Evolutionary conservation across 2,113 vertebrate genomes (phyloP).

Genomic region (Leucopternis melanops): DNA sequence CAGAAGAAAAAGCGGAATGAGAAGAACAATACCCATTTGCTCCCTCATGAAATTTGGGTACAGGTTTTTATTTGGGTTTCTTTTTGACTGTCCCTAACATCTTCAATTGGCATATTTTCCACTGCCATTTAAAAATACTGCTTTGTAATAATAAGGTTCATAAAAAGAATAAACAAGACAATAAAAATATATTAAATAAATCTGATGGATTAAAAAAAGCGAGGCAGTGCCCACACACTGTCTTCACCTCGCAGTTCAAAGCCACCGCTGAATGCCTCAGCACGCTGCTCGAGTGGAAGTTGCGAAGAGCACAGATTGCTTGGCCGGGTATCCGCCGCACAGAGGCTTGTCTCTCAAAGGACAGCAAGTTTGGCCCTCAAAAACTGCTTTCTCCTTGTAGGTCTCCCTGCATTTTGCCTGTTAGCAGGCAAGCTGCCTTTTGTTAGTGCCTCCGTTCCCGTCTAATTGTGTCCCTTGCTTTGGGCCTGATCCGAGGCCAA

Average conservation of each 20-base stretch:
- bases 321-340: accelerated
- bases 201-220: neutral
- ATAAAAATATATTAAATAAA: neutral
- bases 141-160: neutral
- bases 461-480: neutral
- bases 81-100: neutral
- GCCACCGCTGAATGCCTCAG: neutral
- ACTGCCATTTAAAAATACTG: neutral
- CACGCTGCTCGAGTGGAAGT: neutral
- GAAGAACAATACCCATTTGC: neutral
- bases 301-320: neutral
- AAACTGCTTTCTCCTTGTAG: neutral
- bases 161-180: neutral
- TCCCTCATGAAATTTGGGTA: neutral
- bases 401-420: neutral
- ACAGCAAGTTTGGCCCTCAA: neutral
- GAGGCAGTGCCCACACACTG: neutral
- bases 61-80: neutral
- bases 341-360: neutral
- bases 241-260: neutral
- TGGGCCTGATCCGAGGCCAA: neutral
- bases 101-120: neutral
- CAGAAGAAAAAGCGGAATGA: neutral
- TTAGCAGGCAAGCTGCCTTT: neutral
- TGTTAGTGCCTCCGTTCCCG: neutral